These are phyloP conservation scores for Zygogramma bicolorata DNA, from an alignment of 2,888 invertebrate genomes.

Conservation along the genomic window DNA sequence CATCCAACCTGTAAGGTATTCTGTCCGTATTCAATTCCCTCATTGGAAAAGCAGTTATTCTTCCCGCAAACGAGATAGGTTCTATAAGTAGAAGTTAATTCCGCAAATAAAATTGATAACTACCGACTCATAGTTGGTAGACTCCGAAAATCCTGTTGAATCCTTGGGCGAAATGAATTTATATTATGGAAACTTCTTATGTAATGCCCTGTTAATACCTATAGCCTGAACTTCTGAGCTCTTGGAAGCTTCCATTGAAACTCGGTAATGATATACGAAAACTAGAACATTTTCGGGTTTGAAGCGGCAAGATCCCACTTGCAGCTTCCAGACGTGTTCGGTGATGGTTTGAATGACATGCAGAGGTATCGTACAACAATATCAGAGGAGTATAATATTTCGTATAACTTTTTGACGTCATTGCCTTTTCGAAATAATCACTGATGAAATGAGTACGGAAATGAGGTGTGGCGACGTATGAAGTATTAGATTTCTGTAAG, in stretches of 20 bases:
- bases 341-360: too few relatives aligned
- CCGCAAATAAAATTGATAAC: slow-evolving; percentile 19
- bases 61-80: too few relatives aligned
- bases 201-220: slow-evolving; percentile 25
- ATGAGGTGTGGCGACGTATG: too few relatives aligned
- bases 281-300: not conserved
- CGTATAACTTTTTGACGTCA: too few relatives aligned
- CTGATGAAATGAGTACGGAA: too few relatives aligned
- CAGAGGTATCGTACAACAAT: not conserved
- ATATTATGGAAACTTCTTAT: slow-evolving; percentile 27
- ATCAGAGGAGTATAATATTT: too few relatives aligned
- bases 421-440: too few relatives aligned
- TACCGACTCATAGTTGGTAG: not conserved
- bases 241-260: slow-evolving; percentile 23
- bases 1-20: too few relatives aligned
- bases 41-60: too few relatives aligned
- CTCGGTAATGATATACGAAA: slow-evolving; percentile 17
- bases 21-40: too few relatives aligned
- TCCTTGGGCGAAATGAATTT: slow-evolving; percentile 24
- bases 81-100: not conserved
- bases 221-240: slow-evolving; percentile 19
- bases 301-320: not conserved
- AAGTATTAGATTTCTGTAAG: too few relatives aligned
- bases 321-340: not conserved
- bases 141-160: not conserved